phyloP scores from a whole-genome alignment of 92 coral and sea anemone genomes.

The Chrysogorgia sp. region DNA sequence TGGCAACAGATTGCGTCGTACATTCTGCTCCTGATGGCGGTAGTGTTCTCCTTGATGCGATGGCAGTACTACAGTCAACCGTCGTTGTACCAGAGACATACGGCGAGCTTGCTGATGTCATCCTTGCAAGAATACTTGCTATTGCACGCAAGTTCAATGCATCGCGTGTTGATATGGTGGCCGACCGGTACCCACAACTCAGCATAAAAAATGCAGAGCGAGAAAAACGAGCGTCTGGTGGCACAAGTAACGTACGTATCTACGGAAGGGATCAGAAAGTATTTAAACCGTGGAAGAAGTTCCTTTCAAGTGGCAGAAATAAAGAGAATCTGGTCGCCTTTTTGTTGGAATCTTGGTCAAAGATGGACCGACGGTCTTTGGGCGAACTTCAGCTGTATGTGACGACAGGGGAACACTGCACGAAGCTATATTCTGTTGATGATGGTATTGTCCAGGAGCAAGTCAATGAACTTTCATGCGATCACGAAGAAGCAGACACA shows the following conservation, averaged over 20 bases:
- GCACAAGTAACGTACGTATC: conserved; percentile 29
- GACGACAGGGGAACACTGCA: conserved; percentile 16
- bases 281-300: conserved; percentile 42
- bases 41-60: conserved; percentile 24
- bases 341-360: conserved; percentile 33
- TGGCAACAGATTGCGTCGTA: conserved; percentile 33
- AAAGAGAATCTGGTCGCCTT: conserved; percentile 35
- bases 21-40: conserved; percentile 20
- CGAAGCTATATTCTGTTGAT: conserved; percentile 4
- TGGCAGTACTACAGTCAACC: conserved; percentile 35
- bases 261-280: conserved; percentile 33
- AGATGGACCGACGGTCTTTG: conserved; percentile 9
- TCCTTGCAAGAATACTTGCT: conserved; percentile 34
- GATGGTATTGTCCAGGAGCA: conserved; percentile 11
- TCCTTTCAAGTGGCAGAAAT: conserved; percentile 34
- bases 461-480: conserved; percentile 22
- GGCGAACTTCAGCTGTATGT: conserved; percentile 20
- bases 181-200: conserved; percentile 53
- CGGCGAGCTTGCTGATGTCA: conserved; percentile 33
- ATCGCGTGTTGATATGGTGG: conserved; percentile 60
- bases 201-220: conserved; percentile 39
- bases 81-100: conserved; percentile 32
- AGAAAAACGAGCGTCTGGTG: conserved; percentile 40
- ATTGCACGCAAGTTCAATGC: conserved; percentile 38
- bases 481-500: conserved; percentile 40